Base-by-base conservation (phyloP, 2,888 invertebrate genomes). In the Mesorhabditis spiculigera region DNA sequence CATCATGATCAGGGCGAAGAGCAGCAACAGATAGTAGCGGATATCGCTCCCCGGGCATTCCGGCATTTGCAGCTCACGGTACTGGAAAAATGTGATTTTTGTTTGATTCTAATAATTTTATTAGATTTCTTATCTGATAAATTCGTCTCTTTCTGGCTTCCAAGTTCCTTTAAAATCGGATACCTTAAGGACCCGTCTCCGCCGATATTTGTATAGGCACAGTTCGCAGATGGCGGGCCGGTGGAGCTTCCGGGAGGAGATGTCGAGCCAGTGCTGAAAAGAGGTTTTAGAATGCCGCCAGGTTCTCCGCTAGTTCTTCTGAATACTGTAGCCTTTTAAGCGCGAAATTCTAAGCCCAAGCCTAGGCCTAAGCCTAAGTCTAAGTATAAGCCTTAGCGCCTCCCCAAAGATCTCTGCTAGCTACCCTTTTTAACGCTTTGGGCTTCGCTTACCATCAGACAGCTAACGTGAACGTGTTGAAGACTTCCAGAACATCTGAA, bases 111-210 rank as follows among this genome's bases (percentile, higher is more conserved):
- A 28, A 28, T 28, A 28, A 28, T 28, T 28, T 8, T 10, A 41
- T 28, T 41, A 42, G 62, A 6, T 67, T 68, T 43, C 45, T 10
- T 45, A 61, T 45, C 50, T 65, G 64, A 58, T 66, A 42, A 10
- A 63, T 8, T 63, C 63, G 28, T 16, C n/a, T 10, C 8, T 8
- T n/a, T 13, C 13, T 45, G 58, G n/a, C 10, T 13, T 58, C 10
- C 10, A 28, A 28, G 28, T 28, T 28, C 28, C 28, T 28, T 28
- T 28, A 28, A 28, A 28, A 28, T 28, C 28, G 16, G 1, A 5
- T 45, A 89, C 89, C 86, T 88, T 88, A 77, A 89, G 88, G 76
- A 87, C 86, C 76, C 89, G 88, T 80, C 88, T 88, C 79, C 89
- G 86, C 68, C 87, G 86, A 81, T 88, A 89, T 76, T 87, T 87